Percentiles rank a stretch among this genome's conserved stretches.
Conservation (phyloP, 92 coral and sea anemone species). For the Zoanthus sociatus region DNA sequence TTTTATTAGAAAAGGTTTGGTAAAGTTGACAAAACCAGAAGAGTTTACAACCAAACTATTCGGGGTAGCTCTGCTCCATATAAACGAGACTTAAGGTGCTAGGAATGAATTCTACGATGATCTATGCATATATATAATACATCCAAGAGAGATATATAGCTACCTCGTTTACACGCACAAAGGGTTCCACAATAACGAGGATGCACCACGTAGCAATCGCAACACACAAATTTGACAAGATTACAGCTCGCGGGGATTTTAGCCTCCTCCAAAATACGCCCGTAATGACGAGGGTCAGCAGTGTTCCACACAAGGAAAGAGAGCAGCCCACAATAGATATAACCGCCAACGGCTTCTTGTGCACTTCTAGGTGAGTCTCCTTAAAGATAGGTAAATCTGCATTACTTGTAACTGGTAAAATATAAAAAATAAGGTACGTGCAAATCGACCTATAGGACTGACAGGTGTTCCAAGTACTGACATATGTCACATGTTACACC, state of each 20-base stretch:
- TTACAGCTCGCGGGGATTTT: conserved; percentile 71
- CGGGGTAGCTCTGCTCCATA: no score
- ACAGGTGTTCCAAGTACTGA: no score
- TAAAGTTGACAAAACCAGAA: no score
- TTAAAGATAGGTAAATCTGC: background rate
- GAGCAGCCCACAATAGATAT: conserved; percentile 71
- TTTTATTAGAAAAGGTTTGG: no score
- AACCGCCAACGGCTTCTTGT: conserved; percentile 14
- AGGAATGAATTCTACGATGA: no score
- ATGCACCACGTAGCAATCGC: conserved; percentile 59
- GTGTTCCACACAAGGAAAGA: conserved; percentile 64
- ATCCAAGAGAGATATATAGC: background rate
- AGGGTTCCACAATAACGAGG: conserved; percentile 37
- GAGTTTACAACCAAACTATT: no score
- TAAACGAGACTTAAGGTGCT: background rate
- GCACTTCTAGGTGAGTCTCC: background rate
- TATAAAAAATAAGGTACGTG: no score
- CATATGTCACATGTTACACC: no score
- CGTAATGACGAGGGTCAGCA: conserved; percentile 60
- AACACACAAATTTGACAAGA: conserved; percentile 73
- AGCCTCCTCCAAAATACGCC: conserved; percentile 68
- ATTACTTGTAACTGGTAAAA: no score
- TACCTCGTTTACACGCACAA: conserved; percentile 49
- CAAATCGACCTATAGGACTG: no score
- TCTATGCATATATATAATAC: no score